Evolutionary conservation across 2,113 vertebrate genomes (phyloP), one percentile per base, ranked within the genome.

Genomic region (Upupa epops): DNA sequence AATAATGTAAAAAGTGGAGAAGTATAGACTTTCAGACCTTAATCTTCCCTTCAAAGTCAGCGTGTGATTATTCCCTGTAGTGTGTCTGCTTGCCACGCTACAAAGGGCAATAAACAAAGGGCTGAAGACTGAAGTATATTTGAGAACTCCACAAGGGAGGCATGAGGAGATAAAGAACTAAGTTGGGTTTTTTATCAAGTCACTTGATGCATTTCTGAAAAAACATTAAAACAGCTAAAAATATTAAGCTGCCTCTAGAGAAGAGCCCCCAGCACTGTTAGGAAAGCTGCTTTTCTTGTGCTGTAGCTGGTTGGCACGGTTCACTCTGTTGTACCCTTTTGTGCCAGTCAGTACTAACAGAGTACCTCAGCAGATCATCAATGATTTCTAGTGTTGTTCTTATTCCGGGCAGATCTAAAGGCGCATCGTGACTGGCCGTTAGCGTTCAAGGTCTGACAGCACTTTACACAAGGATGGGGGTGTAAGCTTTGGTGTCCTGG

Each of bases 401-500:
- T 3, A 0, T 95, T 68, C 82, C 55, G 63, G 90, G 61, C 77
- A 61, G 77, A 94, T 80, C 86, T 94, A 56, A 91, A 91, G 80
- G 49, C 83, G 76, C 86, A 93, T 91, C 91, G 82, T 75, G 72
- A 81, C 48, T 82, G 89, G 79, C 89, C 93, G 71, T 91, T 89
- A 63, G 74, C n/a, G 95, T 80, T 89, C 81, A 89, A 92, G 61
- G 65, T 89, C 73, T 0, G 49, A 88, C 63, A 63, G 79, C 82
- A 91, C 63, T 92, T 95, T 90, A 79, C 64, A 89, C 66, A 46
- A 92, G 79, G 40, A 32, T n/a, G 88, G 90, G 36, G 56, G 63
- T 90, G 40, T 77, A 79, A 60, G 70, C 86, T 93, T 93, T 82
- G 89, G 66, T 88, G 66, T 80, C 89, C 87, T 95, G 92, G 94